These are phyloP conservation scores for Hyaena hyaena DNA, from an alignment of 2,113 vertebrate genomes.

Conservation along the genomic window DNA sequence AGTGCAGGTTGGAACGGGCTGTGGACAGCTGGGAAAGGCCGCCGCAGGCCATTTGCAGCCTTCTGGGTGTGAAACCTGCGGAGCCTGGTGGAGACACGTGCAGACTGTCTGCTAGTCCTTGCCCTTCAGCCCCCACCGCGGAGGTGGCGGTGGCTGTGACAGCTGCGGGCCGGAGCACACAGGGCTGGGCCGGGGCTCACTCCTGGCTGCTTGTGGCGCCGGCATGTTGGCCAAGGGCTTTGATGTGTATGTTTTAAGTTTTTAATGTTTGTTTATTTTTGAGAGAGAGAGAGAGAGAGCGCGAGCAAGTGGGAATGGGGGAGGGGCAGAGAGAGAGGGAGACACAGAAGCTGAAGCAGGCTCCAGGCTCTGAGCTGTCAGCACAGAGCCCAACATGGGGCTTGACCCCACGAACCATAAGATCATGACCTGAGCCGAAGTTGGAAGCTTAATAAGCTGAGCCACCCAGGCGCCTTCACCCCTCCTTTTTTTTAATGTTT, in stretches of 20 bases:
- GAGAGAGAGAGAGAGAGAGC: too few relatives aligned
- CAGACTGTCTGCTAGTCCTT: neutral
- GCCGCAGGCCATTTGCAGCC: neutral
- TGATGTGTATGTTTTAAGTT: neutral
- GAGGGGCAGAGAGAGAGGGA: too few relatives aligned
- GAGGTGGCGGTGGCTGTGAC: neutral
- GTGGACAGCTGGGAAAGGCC: neutral
- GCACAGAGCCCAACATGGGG: too few relatives aligned
- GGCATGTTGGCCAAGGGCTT: neutral
- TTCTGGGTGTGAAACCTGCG: neutral
- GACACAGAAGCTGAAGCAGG: too few relatives aligned
- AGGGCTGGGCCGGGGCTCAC: neutral
- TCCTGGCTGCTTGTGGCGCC: neutral
- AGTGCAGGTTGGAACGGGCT: neutral
- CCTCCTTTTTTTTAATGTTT: too few relatives aligned
- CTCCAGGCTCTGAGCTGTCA: too few relatives aligned
- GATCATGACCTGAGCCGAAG: too few relatives aligned
- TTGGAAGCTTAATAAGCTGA: too few relatives aligned
- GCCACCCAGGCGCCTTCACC: too few relatives aligned
- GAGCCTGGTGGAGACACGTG: neutral
- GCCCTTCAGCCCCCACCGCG: neutral
- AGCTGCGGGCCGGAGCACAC: neutral
- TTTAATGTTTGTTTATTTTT: too few relatives aligned
- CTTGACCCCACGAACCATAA: too few relatives aligned
- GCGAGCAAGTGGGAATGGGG: too few relatives aligned